Percentiles rank a stretch among this genome's conserved stretches.
Evolutionary conservation across 1,140 invertebrate genomes (phyloP).

Genomic region (Nebria ingens): DNA sequence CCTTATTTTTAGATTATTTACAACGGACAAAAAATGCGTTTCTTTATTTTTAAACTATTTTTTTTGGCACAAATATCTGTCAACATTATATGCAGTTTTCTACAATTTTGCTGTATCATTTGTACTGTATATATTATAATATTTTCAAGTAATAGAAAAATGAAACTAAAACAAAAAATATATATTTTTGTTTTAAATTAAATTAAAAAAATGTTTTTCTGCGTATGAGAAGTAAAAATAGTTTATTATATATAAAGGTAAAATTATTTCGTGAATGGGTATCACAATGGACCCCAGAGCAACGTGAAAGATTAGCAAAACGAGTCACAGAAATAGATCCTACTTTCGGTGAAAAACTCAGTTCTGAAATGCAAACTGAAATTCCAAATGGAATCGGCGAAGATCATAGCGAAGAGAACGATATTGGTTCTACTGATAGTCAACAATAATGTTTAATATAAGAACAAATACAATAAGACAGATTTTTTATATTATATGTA

Average conservation of each 20-base stretch:
- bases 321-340: conserved; percentile 59
- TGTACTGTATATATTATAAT: neutral
- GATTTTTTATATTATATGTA: neutral
- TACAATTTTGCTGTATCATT: neutral
- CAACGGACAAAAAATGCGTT: neutral
- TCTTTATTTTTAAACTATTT: neutral
- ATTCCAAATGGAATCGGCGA: conserved; percentile 29
- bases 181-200: no score
- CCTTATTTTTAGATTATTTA: conserved; percentile 9
- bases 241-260: no score
- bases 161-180: no score
- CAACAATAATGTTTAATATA: neutral
- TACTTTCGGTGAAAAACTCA: conserved; percentile 58
- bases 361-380: conserved; percentile 45
- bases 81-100: conserved; percentile 22
- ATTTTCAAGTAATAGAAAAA: no score
- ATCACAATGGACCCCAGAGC: conserved; percentile 64
- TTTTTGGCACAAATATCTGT: neutral
- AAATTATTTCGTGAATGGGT: conserved; percentile 84
- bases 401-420: neutral
- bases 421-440: neutral
- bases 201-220: no score
- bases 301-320: conserved; percentile 56
- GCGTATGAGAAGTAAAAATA: no score
- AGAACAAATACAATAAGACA: no score